Conservation (phyloP, 2,113 vertebrate species). For the Isurus oxyrinchus region DNA sequence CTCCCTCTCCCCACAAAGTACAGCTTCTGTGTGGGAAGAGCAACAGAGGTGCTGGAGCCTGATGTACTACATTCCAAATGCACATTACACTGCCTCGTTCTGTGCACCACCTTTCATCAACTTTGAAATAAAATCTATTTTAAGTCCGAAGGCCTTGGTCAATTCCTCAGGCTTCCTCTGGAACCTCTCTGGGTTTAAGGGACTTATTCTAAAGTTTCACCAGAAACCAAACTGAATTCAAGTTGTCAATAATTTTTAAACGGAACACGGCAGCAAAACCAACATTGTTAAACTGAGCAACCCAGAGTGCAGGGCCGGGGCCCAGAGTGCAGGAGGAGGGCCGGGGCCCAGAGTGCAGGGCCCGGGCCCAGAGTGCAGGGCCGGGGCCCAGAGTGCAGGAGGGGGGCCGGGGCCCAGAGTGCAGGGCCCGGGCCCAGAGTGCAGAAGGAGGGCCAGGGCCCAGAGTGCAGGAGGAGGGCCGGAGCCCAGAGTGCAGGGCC, state of each 20-base stretch:
- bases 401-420: too few species aligned
- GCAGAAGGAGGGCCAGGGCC: background rate
- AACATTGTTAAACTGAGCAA: background rate
- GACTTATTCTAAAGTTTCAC: background rate
- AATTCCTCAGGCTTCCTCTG: background rate
- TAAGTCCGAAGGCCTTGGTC: background rate
- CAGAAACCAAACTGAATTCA: background rate
- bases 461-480: background rate
- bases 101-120: background rate
- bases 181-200: background rate
- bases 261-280: background rate
- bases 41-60: background rate
- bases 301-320: background rate
- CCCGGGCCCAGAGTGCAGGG: too few species aligned
- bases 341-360: too few species aligned
- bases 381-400: too few species aligned
- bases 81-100: background rate
- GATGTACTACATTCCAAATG: background rate
- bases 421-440: too few species aligned
- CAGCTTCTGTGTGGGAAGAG: background rate
- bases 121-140: background rate
- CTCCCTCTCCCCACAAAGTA: too few species aligned
- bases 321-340: background rate
- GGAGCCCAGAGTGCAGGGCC: too few species aligned
- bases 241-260: background rate